Base-by-base conservation (phyloP, 1,140 invertebrate species). In the Melitaea cinxia region DNA sequence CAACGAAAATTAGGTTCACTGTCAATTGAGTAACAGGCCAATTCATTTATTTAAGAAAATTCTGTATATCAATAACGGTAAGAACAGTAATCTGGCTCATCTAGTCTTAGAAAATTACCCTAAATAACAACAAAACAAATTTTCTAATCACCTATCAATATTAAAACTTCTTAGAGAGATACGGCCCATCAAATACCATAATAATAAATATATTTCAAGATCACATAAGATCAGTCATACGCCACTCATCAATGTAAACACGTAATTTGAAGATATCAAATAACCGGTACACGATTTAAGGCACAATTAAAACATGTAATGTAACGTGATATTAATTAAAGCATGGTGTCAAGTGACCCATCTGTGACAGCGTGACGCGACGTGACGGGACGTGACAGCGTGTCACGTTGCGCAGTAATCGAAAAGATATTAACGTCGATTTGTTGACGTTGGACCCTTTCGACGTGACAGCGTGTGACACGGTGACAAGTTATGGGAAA, bases 231-330 rank as follows among this genome's bases (percentile, higher is more conserved):
- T 39, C 5, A 39, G 17, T 15, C 7, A 4, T 17, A 42, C 37
- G 15, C 37, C 15, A 7, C 37, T 42, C 37, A 7, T 42, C 15
- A 19, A 19, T 45, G 39, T 45, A 45, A 45, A 45, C 53, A 56
- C 2, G 39, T 54, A 35, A 37, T 42, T 42, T n/a, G 24, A 39
- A 56, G 12, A 9, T 17, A 52, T 60, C 45, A 52, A 12, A 24
- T 60, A 26, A 50, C 58, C 6, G 28, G 26, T n/a, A 58, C 24
- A 61, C 33, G 26, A 63, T 55, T 63, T 21, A 47, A 42, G 55
- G 60, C 52, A 55, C 52, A 54, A 55, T 63, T 63, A 55, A 54
- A 62, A 54, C 24, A 47, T 50, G 21, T 50, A 52, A 45, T 39
- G 50, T 45, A 53, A 63, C 24, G 33, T 55, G 37, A 47, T 54